phyloP scores from a whole-genome alignment of 2,113 vertebrate genomes.

The Mirounga angustirostris region DNA sequence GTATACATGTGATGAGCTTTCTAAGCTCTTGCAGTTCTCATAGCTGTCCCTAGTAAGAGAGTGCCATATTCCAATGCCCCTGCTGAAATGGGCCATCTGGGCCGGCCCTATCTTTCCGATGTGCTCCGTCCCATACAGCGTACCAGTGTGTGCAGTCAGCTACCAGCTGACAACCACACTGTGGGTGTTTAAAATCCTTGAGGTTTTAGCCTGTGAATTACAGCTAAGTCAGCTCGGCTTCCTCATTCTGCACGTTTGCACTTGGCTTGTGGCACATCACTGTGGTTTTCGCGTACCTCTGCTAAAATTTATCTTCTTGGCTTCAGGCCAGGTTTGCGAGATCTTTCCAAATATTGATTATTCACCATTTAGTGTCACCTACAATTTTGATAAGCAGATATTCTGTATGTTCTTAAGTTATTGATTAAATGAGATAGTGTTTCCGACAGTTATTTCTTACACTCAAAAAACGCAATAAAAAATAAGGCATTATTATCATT shows the following conservation, averaged over 20 bases:
- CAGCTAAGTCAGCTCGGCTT: not conserved
- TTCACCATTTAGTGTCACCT: not conserved
- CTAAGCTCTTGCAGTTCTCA: not conserved
- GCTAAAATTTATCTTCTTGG: not conserved
- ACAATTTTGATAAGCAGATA: not conserved
- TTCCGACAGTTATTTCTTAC: constrained; percentile 41
- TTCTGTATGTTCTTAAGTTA: constrained; percentile 1
- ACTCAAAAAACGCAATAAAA: not conserved
- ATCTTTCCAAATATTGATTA: not conserved
- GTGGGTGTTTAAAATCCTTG: not conserved
- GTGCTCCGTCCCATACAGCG: not conserved
- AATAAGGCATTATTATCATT: not conserved
- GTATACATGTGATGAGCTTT: not conserved
- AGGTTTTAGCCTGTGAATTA: not conserved
- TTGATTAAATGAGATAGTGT: not conserved
- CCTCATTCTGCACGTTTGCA: not conserved
- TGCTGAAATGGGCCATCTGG: not conserved
- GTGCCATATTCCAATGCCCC: not conserved
- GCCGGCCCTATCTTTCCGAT: not conserved
- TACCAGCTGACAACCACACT: not conserved
- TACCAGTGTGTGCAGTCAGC: not conserved
- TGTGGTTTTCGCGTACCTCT: not conserved
- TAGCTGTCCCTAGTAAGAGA: not conserved
- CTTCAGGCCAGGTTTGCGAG: not conserved
- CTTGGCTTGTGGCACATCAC: not conserved